Percentiles rank a stretch among this genome's conserved stretches.
Evolutionary conservation across 2,113 vertebrate species (phyloP).

Genomic region (Onychostruthus taczanowskii): DNA sequence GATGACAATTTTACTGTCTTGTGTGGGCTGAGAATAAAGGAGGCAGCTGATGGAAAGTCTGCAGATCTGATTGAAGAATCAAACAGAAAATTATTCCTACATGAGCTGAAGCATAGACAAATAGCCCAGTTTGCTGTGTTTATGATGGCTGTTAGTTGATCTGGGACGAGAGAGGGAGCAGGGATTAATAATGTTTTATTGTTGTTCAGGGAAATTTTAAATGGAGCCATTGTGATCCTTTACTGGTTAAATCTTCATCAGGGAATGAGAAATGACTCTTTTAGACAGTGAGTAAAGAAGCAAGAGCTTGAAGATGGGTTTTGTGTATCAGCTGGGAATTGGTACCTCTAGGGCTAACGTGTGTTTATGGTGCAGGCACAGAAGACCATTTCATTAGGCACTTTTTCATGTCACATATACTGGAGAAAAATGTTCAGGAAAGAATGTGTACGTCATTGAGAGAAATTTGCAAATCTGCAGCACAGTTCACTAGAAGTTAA

Average conservation of each 20-base stretch:
- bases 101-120: constrained; percentile 3
- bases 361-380: neutral
- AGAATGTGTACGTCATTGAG: neutral
- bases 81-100: constrained; percentile 7
- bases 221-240: neutral
- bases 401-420: neutral
- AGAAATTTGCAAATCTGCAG: neutral
- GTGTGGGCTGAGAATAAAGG: constrained; percentile 26
- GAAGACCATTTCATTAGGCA: neutral
- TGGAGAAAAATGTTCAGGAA: neutral
- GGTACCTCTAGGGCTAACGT: neutral
- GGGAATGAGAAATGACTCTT: neutral
- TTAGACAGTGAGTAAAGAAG: neutral
- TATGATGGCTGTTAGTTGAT: neutral
- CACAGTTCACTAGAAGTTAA: neutral
- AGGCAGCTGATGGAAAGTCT: constrained; percentile 4
- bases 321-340: neutral
- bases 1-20: constrained; percentile 34
- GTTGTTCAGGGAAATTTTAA: constrained; percentile 34
- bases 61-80: constrained; percentile 25
- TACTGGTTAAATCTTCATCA: neutral
- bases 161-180: neutral
- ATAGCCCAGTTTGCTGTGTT: constrained; percentile 5
- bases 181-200: constrained; percentile 44
- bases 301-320: neutral